Evolutionary conservation across 1,140 invertebrate genomes (phyloP).

Genomic region (Caenorhabditis inopinata): DNA sequence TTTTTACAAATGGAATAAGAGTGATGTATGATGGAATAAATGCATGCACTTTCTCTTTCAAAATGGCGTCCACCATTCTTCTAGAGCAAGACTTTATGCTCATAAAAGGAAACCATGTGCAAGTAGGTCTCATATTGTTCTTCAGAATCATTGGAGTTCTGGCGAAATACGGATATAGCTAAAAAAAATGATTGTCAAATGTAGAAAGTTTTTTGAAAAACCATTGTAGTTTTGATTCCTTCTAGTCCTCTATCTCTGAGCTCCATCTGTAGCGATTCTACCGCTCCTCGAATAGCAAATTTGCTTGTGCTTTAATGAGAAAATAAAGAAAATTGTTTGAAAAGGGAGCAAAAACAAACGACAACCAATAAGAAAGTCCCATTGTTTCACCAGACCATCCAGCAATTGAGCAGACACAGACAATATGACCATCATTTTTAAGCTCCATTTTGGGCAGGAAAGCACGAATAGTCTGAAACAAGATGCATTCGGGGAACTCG

Average conservation of each 20-base stretch:
- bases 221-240: slow-evolving; percentile 59
- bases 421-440: slow-evolving; percentile 60
- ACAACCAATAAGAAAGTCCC: slow-evolving; percentile 61
- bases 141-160: slow-evolving; percentile 63
- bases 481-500: neutral
- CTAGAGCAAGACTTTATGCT: slow-evolving; percentile 57
- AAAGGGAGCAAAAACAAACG: neutral
- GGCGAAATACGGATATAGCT: slow-evolving; percentile 62
- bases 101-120: slow-evolving; percentile 64
- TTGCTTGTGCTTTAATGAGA: slow-evolving; percentile 64
- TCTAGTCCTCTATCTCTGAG: slow-evolving; percentile 58
- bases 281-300: slow-evolving; percentile 65
- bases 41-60: slow-evolving; percentile 62
- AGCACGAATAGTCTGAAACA: slow-evolving; percentile 63
- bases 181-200: neutral
- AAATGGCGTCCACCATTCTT: slow-evolving; percentile 59
- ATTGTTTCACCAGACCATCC: slow-evolving; percentile 63
- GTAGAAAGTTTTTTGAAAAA: neutral
- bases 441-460: slow-evolving; percentile 60
- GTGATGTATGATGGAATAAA: slow-evolving; percentile 58
- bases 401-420: slow-evolving; percentile 64
- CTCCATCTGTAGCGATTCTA: slow-evolving; percentile 66
- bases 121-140: slow-evolving; percentile 63
- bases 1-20: slow-evolving; percentile 42
- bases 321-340: neutral